Percentiles rank a stretch among this genome's conserved stretches.
Conservation (phyloP, 2,113 vertebrate species). For the Condylura cristata region DNA sequence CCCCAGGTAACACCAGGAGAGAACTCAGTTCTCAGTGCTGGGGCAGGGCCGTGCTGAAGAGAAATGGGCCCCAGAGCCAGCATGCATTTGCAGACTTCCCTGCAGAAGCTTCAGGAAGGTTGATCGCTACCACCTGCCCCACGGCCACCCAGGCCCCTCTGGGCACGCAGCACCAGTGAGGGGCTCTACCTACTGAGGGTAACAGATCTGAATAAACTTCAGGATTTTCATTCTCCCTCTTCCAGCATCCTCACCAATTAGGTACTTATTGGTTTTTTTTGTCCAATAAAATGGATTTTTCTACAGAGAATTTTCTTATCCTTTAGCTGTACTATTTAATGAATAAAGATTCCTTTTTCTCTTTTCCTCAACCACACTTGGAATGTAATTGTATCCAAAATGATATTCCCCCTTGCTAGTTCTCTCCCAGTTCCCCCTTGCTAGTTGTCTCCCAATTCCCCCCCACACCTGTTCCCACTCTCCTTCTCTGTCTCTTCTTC, state of each 20-base stretch:
- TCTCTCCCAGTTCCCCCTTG: neutral
- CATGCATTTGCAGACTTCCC: neutral
- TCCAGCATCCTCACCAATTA: neutral
- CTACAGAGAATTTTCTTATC: neutral
- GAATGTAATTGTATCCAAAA: neutral
- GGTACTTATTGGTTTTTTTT: neutral
- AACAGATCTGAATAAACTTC: neutral
- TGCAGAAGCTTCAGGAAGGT: neutral
- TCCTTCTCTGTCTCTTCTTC: neutral
- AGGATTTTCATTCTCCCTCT: neutral
- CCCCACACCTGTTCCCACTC: neutral
- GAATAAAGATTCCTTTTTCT: neutral
- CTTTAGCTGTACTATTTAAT: neutral
- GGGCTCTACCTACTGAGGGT: too few relatives aligned
- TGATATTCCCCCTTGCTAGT: neutral
- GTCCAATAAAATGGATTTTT: neutral
- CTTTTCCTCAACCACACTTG: neutral
- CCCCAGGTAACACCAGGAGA: fast-evolving
- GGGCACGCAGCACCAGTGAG: neutral
- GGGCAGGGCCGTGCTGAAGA: neutral
- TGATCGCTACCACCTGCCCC: neutral
- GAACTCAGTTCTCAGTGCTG: neutral
- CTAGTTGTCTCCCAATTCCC: too few relatives aligned
- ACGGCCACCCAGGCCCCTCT: fast-evolving
- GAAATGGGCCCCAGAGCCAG: neutral